A percentile compares a stretch with the other conserved stretches of the same genome.
Evolutionary conservation across 1,140 invertebrate species (phyloP).

Genomic region (Drosophila teissieri): DNA sequence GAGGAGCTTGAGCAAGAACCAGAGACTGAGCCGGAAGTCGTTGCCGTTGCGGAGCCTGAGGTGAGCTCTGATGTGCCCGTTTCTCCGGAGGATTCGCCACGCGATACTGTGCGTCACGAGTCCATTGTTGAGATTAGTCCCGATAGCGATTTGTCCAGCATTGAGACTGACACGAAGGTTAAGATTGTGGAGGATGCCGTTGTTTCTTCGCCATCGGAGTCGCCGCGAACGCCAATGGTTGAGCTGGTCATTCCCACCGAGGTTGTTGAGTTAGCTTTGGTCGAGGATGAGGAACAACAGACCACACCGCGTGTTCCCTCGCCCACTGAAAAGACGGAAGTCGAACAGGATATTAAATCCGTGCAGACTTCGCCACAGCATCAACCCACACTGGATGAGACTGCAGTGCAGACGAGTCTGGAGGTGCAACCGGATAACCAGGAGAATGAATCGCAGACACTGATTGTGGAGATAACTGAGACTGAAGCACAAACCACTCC

Average conservation of each 20-base stretch:
- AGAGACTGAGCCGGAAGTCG: constrained; percentile 53
- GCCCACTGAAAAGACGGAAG: constrained; percentile 15
- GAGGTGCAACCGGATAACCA: constrained; percentile 74
- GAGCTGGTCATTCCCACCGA: constrained; percentile 87
- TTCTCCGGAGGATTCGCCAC: constrained; percentile 60
- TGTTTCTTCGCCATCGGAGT: constrained; percentile 70
- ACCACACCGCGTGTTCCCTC: constrained; percentile 83
- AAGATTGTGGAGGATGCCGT: constrained; percentile 88
- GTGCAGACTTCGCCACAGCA: constrained; percentile 88
- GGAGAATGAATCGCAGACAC: constrained; percentile 79
- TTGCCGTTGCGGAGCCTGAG: constrained; percentile 46
- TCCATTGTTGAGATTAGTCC: constrained; percentile 69
- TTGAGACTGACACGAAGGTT: constrained; percentile 86
- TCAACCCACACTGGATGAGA: constrained; percentile 81
- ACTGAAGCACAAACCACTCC: constrained; percentile 80
- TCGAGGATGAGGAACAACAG: constrained; percentile 85
- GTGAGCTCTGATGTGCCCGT: constrained; percentile 84
- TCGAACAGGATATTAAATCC: constrained; percentile 85
- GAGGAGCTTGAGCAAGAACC: constrained; percentile 41
- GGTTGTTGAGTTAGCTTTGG: constrained; percentile 86
- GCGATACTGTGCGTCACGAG: constrained; percentile 56
- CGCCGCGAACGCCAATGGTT: constrained; percentile 72
- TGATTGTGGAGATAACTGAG: constrained; percentile 69
- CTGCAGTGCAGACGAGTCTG: constrained; percentile 84
- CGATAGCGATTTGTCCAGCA: constrained; percentile 80